Evolutionary conservation across 2,113 vertebrate genomes (phyloP).

Genomic region (Tor tambroides): DNA sequence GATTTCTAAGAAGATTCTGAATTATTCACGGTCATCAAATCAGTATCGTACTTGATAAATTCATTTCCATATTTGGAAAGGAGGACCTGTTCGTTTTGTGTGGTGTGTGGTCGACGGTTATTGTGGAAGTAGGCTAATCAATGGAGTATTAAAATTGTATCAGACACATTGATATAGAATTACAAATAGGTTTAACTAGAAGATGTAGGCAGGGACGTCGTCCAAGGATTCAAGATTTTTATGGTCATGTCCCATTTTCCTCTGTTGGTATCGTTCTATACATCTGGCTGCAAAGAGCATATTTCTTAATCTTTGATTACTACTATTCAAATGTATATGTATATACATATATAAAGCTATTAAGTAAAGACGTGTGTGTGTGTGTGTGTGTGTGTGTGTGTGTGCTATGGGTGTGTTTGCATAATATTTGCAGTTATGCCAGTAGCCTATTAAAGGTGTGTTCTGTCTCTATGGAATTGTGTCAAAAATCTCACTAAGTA

Average conservation of each 20-base stretch:
- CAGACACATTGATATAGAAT: background rate
- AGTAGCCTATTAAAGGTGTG: slow-evolving; percentile 7
- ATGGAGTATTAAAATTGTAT: background rate
- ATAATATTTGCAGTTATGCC: background rate
- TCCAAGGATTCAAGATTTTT: background rate
- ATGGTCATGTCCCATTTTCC: background rate
- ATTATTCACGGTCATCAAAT: background rate
- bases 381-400: background rate
- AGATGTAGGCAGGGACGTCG: too few species aligned
- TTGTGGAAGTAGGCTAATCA: background rate
- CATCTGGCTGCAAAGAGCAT: background rate
- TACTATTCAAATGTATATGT: background rate
- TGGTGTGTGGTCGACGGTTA: background rate
- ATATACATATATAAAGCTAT: background rate
- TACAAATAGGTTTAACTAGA: background rate
- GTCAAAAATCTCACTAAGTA: background rate
- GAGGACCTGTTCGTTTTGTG: background rate
- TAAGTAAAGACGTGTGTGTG: background rate
- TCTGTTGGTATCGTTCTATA: background rate
- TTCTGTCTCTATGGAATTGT: background rate
- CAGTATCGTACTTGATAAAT: too few species aligned
- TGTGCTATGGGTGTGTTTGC: background rate
- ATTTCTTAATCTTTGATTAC: background rate
- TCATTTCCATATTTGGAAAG: background rate
- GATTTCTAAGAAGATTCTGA: background rate